phyloP scores from a whole-genome alignment of 2,888 invertebrate genomes.

The Trissolcus japonicus region DNA sequence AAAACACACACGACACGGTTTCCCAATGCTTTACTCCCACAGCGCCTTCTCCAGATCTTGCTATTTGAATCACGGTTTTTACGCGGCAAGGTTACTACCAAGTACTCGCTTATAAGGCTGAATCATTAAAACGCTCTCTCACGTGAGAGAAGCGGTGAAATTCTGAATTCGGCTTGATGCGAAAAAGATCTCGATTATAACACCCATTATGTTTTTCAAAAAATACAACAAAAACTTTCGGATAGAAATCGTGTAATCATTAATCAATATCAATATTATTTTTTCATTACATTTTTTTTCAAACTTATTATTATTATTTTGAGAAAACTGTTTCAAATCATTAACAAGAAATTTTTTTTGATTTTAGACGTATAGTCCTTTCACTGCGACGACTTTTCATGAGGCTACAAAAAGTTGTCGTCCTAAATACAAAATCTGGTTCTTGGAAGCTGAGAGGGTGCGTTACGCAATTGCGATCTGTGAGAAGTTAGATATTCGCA shows the following conservation, averaged over 20 bases:
- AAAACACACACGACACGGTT: constrained; percentile 26
- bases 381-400: constrained; percentile 34
- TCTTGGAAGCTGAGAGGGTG: constrained; percentile 1
- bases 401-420: constrained; percentile 39
- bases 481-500: not conserved
- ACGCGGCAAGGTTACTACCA: constrained; percentile 41
- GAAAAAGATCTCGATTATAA: constrained; percentile 10
- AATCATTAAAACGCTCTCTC: constrained; percentile 29
- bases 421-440: constrained; percentile 45
- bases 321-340: not conserved
- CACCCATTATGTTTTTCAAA: constrained; percentile 3
- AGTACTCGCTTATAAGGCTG: constrained; percentile 42
- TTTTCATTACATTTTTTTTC: too few relatives aligned
- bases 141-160: constrained; percentile 45
- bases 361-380: constrained; percentile 26
- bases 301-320: not conserved
- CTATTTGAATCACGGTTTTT: constrained; percentile 38
- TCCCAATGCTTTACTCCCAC: constrained; percentile 30
- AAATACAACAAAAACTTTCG: constrained; percentile 17
- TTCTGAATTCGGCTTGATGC: constrained; percentile 16
- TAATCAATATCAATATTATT: too few relatives aligned
- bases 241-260: not conserved
- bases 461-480: constrained; percentile 30
- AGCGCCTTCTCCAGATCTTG: constrained; percentile 2
- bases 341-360: constrained; percentile 13